Percentiles rank a stretch among this genome's conserved stretches.
phyloP scores from a whole-genome alignment of 2,888 invertebrate genomes.

The Nemoura dubitans region DNA sequence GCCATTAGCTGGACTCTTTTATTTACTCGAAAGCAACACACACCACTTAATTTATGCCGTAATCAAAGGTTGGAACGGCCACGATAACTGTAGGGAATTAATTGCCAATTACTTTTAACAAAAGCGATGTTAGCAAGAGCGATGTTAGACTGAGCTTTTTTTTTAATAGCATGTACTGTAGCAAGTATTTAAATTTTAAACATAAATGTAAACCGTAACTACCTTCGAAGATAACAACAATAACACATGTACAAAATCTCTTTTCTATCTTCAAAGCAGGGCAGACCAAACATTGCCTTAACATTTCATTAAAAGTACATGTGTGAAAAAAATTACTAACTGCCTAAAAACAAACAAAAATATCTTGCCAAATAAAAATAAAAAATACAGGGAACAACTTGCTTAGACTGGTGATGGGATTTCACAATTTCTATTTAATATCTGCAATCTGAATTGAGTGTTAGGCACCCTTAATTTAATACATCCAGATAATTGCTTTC shows the following conservation, averaged over 20 bases:
- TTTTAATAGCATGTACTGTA: neutral
- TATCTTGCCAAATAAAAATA: neutral
- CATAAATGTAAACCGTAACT: neutral
- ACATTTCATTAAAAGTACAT: neutral
- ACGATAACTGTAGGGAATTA: neutral
- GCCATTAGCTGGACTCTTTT: no score
- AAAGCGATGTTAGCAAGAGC: neutral
- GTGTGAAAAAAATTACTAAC: neutral
- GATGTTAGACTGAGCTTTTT: neutral
- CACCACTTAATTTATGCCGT: neutral
- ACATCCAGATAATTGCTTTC: no score
- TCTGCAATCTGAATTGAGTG: no score
- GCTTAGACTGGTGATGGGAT: neutral
- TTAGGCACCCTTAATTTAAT: no score
- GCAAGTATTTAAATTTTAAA: neutral
- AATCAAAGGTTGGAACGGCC: neutral
- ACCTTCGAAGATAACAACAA: neutral
- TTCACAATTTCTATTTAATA: no score
- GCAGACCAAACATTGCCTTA: neutral
- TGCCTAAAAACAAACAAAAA: neutral
- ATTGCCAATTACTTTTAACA: neutral
- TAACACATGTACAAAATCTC: neutral
- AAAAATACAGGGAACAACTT: neutral
- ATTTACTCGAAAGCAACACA: no score
- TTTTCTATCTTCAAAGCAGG: neutral